Evolutionary conservation across 2,113 vertebrate genomes (phyloP).

Genomic region (Danionella cerebrum): DNA sequence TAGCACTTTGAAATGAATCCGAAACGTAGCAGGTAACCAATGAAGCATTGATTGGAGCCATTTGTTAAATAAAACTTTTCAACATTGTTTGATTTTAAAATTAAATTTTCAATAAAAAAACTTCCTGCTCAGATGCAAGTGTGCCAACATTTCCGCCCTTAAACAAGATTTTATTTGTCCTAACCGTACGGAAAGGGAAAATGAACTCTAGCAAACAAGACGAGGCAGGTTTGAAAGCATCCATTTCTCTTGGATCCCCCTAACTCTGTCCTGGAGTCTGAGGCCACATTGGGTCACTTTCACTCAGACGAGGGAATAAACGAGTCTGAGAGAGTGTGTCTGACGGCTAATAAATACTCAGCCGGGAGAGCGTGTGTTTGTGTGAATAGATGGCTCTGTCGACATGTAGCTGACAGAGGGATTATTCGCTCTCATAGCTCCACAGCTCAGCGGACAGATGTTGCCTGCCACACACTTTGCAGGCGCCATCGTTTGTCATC

Average conservation of each 20-base stretch:
- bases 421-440: slow-evolving; percentile 64
- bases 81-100: too few species aligned
- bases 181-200: too few species aligned
- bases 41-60: too few species aligned
- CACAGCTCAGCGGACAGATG: slow-evolving; percentile 57
- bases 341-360: neutral
- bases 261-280: neutral
- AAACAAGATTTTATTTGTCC: too few species aligned
- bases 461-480: slow-evolving; percentile 55
- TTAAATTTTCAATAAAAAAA: too few species aligned
- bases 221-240: too few species aligned
- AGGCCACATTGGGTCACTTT: neutral
- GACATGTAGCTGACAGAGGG: slow-evolving; percentile 68
- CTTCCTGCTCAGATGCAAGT: too few species aligned
- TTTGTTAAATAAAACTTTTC: too few species aligned
- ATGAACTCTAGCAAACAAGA: too few species aligned
- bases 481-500: slow-evolving; percentile 60
- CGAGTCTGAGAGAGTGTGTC: neutral
- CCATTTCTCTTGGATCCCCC: neutral
- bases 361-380: slow-evolving; percentile 20
- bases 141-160: too few species aligned
- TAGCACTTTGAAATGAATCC: too few species aligned
- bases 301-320: neutral
- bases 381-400: slow-evolving; percentile 58
- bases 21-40: too few species aligned